Evolutionary conservation across 1,140 invertebrate genomes (phyloP), one percentile per base, ranked within the genome.

Genomic region (Bombus impatiens): DNA sequence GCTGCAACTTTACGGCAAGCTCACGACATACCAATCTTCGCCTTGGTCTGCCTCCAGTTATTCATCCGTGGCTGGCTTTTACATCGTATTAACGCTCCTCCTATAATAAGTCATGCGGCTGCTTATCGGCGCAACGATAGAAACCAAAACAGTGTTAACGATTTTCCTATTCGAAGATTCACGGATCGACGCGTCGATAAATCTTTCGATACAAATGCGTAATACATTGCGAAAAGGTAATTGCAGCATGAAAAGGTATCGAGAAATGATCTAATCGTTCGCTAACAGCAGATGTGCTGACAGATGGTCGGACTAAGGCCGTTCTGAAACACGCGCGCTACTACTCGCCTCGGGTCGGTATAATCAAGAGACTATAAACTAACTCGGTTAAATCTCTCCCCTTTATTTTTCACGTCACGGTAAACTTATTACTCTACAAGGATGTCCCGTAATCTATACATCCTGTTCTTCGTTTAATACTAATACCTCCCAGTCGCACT

Each of bases 291-390:
- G 57, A 84, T 84, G 86, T 84, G 87, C 77, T 91, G 89, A 88
- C 89, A 92, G 91, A 91, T 90, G 89, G 85, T 72, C 71, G 88
- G 79, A 2, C 47, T 18, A 6, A 53, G 47, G 82, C 35, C 65
- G 82, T 85, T 85, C 87, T 89, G 75, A 86, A 88, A 89, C 90
- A 88, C 85, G 82, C 87, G 86, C 86, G 85, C 86, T 86, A 83
- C 67, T 86, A 83, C 42, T 89, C 85, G 89, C 87, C 89, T 85
- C 84, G 47, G 86, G 86, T 74, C 57, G 15, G 47, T 75, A 57
- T 67, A 74, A 85, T 85, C 78, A 40, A 65, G 12, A 25, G 32
- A 62, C 67, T 67, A 40, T 80, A 65, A 85, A 80, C 67, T 74
- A 32, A 80, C 67, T 80, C 53, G 13, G 40, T 62, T 32, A 32